Evolutionary conservation across 2,888 invertebrate genomes (phyloP), one percentile per base, ranked within the genome.

Genomic region (Yponomeuta plumbellus): DNA sequence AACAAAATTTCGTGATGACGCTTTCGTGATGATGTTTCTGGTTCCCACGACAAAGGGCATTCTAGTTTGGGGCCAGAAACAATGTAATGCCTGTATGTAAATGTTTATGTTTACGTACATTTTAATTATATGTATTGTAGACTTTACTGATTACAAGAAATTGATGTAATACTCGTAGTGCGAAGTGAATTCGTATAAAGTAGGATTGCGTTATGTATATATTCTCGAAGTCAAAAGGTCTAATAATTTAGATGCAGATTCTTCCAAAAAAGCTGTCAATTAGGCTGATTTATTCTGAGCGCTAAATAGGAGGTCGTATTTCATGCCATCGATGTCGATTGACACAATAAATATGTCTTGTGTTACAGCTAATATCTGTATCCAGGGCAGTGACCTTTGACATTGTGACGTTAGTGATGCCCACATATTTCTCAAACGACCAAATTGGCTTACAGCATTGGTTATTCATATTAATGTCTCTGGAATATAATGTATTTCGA

Each of bases 371-470:
- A 52, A 52, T 64, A 40, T 52, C 52, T 22, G 56, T 23, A 59
- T 59, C 39, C 39, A 62, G 62, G 62, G n/a, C 62, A 62, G 39
- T 62, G 26, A 62, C 62, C 62, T 62, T 62, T 62, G 62, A 62
- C 39, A 34, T 20, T 20, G 20, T 34, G 20, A 21, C 59, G 22
- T 21, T 59, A 58, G 44, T 52, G 44, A 59, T 59, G 59, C 59
- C 59, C 59, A 59, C 59, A 21, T 59, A 59, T 59, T 23, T 59
- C 23, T 59, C 57, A 34, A 8, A 22, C 22, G 13, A 21, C 59
- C 23, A 59, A 59, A 11, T 23, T 59, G 22, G 21, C 22, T 59
- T 52, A 17, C 44, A 59, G 23, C 22, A 22, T 23, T 21, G 59
- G 13, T 59, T 59, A 22, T 22, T 22, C 59, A 59, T 59, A 59